Conservation (phyloP, 2,797 vertebrate genomes). For the Botia kubotai region DNA sequence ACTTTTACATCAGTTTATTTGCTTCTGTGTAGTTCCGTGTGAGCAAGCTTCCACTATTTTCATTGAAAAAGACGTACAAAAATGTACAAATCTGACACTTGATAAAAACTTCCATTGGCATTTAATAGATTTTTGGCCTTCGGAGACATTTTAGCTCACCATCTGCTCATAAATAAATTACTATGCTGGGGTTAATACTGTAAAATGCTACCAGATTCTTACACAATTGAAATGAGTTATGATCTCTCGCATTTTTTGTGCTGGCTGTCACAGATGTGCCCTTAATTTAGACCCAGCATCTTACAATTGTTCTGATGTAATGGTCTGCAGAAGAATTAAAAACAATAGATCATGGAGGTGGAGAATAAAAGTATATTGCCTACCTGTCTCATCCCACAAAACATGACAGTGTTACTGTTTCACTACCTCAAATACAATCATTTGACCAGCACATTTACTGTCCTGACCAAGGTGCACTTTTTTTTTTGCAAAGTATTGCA, state of each 20-base stretch:
- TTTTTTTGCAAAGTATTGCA: slow-evolving; percentile 1
- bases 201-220: slow-evolving; percentile 51
- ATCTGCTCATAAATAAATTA: slow-evolving; percentile 47
- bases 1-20: neutral
- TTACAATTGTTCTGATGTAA: neutral
- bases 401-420: neutral
- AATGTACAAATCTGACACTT: slow-evolving; percentile 70
- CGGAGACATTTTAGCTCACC: slow-evolving; percentile 51
- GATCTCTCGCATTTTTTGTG: slow-evolving; percentile 26
- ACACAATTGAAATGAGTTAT: slow-evolving; percentile 45
- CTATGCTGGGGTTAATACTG: slow-evolving; percentile 24
- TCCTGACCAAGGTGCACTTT: neutral
- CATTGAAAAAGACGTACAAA: neutral
- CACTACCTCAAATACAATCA: neutral
- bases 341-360: neutral
- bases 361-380: neutral
- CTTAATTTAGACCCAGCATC: neutral
- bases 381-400: neutral
- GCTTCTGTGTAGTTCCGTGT: neutral
- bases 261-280: neutral
- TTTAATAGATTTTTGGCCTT: slow-evolving; percentile 68
- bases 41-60: neutral
- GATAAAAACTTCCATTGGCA: slow-evolving; percentile 68
- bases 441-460: neutral
- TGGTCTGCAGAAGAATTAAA: neutral